phyloP scores from a whole-genome alignment of 2,797 vertebrate genomes.

The Hippopotamyrus pictus region DNA sequence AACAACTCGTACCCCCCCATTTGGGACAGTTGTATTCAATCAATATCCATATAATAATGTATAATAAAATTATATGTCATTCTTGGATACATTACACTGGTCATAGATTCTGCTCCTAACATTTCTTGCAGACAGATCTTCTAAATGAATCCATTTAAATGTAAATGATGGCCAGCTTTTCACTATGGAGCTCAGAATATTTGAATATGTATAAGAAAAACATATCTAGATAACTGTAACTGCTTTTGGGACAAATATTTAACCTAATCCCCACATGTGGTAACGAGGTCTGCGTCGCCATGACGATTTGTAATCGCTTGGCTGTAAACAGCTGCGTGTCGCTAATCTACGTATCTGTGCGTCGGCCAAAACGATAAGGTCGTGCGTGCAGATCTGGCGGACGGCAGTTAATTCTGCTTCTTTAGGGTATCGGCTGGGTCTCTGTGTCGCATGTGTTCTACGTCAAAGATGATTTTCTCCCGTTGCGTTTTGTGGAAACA shows the following conservation, averaged over 20 bases:
- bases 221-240: neutral
- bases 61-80: too few relatives aligned
- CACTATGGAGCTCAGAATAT: neutral
- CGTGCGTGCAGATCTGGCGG: neutral
- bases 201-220: neutral
- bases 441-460: neutral
- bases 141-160: slow-evolving; percentile 1
- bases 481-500: neutral
- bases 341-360: neutral
- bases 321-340: neutral
- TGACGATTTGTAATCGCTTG: neutral
- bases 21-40: neutral
- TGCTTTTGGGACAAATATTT: neutral
- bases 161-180: neutral
- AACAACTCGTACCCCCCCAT: neutral
- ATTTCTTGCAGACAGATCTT: neutral
- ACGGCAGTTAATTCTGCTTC: slow-evolving; percentile 9
- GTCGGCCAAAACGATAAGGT: neutral
- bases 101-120: neutral
- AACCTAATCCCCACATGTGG: neutral
- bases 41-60: neutral
- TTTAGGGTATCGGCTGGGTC: neutral
- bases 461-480: neutral
- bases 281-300: neutral
- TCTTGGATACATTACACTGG: neutral